These are phyloP conservation scores for Choloepus hoffmanni DNA, from an alignment of 2,113 vertebrate species.

Conservation along the genomic window DNA sequence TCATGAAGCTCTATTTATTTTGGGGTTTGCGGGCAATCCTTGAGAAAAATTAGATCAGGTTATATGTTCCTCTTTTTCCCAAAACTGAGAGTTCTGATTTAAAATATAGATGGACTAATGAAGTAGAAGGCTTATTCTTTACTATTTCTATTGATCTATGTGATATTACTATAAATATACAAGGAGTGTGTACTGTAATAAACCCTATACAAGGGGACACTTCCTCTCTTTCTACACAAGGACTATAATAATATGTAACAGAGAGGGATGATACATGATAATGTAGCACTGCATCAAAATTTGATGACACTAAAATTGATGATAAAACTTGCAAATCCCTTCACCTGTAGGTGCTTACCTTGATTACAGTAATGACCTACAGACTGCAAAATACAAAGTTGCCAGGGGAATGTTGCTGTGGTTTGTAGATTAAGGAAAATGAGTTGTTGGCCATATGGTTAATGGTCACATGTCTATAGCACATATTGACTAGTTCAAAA, in stretches of 20 bases:
- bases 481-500: neutral
- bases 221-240: neutral
- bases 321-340: slow-evolving; percentile 17
- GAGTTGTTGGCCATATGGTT: neutral
- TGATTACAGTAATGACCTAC: neutral
- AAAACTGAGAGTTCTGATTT: slow-evolving; percentile 37
- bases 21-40: rapidly evolving
- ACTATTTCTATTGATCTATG: slow-evolving; percentile 68
- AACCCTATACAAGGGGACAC: slow-evolving; percentile 4
- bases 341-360: slow-evolving; percentile 7
- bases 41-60: neutral
- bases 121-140: neutral
- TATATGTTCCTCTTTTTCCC: neutral
- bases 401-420: neutral
- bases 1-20: neutral
- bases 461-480: neutral
- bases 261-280: neutral
- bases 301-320: neutral
- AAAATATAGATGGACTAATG: slow-evolving; percentile 60
- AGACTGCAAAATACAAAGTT: slow-evolving; percentile 24
- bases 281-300: neutral
- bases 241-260: slow-evolving; percentile 22
- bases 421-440: slow-evolving; percentile 7
- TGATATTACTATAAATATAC: neutral
- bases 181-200: slow-evolving; percentile 24